Conservation (phyloP, 2,888 invertebrate species). For the Meiosimyza decipiens region DNA sequence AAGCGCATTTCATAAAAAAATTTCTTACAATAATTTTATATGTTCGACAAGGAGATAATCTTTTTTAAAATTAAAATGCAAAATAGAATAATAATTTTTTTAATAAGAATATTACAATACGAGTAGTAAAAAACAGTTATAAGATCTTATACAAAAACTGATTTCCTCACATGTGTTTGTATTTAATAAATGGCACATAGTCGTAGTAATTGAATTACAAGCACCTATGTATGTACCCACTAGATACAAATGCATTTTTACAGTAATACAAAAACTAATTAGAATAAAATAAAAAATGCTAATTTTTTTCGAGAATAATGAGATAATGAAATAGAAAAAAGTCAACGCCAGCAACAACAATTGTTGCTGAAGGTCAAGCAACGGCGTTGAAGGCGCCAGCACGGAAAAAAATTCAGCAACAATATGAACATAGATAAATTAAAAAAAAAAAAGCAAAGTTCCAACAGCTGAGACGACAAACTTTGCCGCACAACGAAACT, state of each 20-base stretch:
- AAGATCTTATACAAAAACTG: background rate
- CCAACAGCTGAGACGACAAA: background rate
- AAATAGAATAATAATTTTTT: too few species aligned
- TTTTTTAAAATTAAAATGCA: too few species aligned
- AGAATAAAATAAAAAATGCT: constrained; percentile 22
- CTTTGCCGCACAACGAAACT: background rate
- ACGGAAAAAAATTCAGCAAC: background rate
- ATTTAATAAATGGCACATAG: too few species aligned
- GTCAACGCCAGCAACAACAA: background rate
- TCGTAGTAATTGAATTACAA: background rate
- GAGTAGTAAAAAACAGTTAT: background rate
- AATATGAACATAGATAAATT: too few species aligned
- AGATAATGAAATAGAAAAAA: background rate
- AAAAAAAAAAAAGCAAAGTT: too few species aligned
- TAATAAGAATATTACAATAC: too few species aligned
- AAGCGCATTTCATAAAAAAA: background rate
- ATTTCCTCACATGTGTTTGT: background rate
- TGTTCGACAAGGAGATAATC: too few species aligned
- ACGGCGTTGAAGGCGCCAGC: background rate
- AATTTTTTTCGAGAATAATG: background rate
- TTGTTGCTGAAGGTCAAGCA: constrained; percentile 20
- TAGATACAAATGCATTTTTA: background rate
- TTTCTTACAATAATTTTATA: too few species aligned
- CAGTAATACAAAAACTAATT: constrained; percentile 5
- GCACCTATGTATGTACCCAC: background rate